Base-by-base conservation (phyloP, 2,797 vertebrate genomes). In the Paramormyrops hopkinsi region DNA sequence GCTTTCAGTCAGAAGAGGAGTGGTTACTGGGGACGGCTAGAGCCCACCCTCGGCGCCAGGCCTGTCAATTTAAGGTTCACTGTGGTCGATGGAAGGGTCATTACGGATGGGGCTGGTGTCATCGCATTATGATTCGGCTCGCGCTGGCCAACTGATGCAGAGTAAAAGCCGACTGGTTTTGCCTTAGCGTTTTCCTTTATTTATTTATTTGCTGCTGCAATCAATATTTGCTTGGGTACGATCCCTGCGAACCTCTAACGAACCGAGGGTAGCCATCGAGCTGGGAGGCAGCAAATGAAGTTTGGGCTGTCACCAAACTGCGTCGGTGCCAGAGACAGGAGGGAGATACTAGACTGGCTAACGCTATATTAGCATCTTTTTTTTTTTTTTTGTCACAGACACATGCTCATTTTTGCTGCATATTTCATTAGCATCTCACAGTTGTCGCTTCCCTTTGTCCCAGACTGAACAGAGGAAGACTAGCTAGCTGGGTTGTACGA, bases 401-500 rank as follows among this genome's bases (percentile, higher is more conserved):
- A 83, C 37, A 48, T 2, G 19, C 44, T 83, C 41, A 83, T 48
- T 83, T 83, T 83, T 83, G 3, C 79, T 44, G 79, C 79, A 83
- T 48, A 25, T 83, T 83, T 83, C 84, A 86, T 29, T 86, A 86
- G 48, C 22, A 48, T 73, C 3, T 69, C 90, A 65, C 90, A 73
- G 89, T 88, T 89, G 46, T 87, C 89, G 11, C 86, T 50, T 51
- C 50, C 89, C 62, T 50, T 22, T 76, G 87, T 59, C 25, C n/a
- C 25, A 41, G 29, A 83, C n/a, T 25, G 50, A 19, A 50, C n/a
- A n/a, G 3, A 89, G 69, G 22, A 9, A 25, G 56, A 33, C 25
- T 3, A 93, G 91, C 92, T 93, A 87, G 91, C 91, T 91, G 91
- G 93, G 90, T 89, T 89, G 89, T 62, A 41, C 14, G 29, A 22